Evolutionary conservation across 2,113 vertebrate genomes (phyloP), one percentile per base, ranked within the genome.

Genomic region (Chrysemys picta): DNA sequence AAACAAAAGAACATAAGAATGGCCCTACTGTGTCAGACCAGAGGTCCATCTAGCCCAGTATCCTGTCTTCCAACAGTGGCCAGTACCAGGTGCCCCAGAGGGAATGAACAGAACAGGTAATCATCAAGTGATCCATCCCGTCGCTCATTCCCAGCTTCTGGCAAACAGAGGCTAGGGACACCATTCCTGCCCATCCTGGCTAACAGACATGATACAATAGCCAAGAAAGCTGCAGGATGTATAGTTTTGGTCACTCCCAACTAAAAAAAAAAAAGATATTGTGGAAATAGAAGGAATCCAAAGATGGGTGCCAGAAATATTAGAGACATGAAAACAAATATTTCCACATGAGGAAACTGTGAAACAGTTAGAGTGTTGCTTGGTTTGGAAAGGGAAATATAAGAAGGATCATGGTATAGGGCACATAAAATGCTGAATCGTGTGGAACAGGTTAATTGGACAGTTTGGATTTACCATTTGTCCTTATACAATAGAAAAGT

Each of bases 261-360:
- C 31, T 65, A 65, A 65, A 65, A 25, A 57, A 53, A 54, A 54
- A 65, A 35, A 35, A 75, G 8, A 25, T 42, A 75, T 10, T 42
- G 38, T 86, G 90, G 29, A 86, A 93, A 89, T 79, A 91, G 3
- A 14, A 69, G 2, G 4, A 3, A 4, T 82, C 29, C 13, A 47
- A 59, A 92, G 27, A 52, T 21, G 17, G 76, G 45, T 2, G 10
- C 57, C 22, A 47, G 82, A 82, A 5, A 47, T 47, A 62, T 27
- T 14, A 90, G 75, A 5, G 13, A 57, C 10, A 80, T 14, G 22
- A 24, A 75, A 12, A 10, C 72, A 75, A 75, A 86, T 6, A 31
- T 1, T 82, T 62, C 8, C 0, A 0, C 35, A 45, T 35, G 17
- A 62, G 21, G 1, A 53, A 4, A 14, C 52, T 79, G 24, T 45